Percentiles rank a stretch among this genome's conserved stretches.
Conservation (phyloP, 2,888 invertebrate genomes). For the Drosophila nr. medialis region DNA sequence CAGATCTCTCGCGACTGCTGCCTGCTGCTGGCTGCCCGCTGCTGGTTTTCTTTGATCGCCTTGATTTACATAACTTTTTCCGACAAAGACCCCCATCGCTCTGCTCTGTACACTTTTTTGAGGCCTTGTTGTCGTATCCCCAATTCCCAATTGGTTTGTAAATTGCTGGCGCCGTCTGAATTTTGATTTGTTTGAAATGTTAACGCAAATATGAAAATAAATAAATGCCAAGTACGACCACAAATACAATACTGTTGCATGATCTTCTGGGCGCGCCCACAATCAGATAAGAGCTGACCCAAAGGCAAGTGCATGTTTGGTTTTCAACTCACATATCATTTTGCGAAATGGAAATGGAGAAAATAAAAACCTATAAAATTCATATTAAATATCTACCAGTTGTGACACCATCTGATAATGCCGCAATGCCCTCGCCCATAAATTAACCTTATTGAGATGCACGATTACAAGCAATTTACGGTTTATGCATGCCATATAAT, state of each 20-base stretch:
- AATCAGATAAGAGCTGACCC: conserved; percentile 51
- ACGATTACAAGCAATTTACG: conserved; percentile 75
- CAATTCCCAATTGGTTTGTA: conserved; percentile 51
- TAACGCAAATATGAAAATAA: conserved; percentile 69
- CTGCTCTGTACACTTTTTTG: conserved; percentile 18
- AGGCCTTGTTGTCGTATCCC: conserved; percentile 22
- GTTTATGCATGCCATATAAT: conserved; percentile 70
- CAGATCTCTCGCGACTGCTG: conserved; percentile 40
- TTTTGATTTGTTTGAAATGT: conserved; percentile 67
- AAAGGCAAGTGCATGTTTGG: conserved; percentile 21
- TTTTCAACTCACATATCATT: conserved; percentile 56
- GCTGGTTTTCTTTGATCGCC: conserved; percentile 60
- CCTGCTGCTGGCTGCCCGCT: conserved; percentile 20
- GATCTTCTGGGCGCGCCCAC: conserved; percentile 46
- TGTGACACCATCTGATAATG: conserved; percentile 71
- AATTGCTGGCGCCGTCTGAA: conserved; percentile 76
- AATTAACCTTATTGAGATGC: conserved; percentile 69
- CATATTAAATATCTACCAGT: conserved; percentile 62
- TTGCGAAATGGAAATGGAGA: conserved; percentile 7
- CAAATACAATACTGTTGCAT: conserved; percentile 9
- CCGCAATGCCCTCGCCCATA: conserved; percentile 42
- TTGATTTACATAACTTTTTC: conserved; percentile 69
- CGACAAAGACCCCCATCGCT: conserved; percentile 64
- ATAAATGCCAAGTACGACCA: conserved; percentile 35
- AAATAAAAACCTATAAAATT: conserved; percentile 39